Conservation (phyloP, 35 echinoderm and acorn worm genomes). For the Acanthaster planci region DNA sequence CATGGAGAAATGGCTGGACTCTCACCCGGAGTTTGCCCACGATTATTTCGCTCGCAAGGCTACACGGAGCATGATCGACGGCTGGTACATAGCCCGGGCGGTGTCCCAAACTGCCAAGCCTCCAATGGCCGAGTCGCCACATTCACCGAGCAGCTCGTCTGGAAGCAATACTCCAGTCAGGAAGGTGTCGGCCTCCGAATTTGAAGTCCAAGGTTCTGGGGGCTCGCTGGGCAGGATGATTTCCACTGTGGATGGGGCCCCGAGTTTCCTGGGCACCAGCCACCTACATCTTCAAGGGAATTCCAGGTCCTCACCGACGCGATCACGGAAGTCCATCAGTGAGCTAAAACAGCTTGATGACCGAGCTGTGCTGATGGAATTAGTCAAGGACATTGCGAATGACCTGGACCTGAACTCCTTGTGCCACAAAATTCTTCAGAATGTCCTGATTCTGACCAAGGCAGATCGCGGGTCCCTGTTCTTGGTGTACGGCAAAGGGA, state of each 20-base stretch:
- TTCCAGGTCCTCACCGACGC: conserved; percentile 78
- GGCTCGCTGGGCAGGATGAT: conserved; percentile 94
- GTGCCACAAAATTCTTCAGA: conserved; percentile 99
- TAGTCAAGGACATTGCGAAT: conserved; percentile 99
- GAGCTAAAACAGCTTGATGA: conserved; percentile 95
- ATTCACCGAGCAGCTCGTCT: conserved; percentile 92
- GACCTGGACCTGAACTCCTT: conserved; percentile 89
- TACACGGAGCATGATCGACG: conserved; percentile 95
- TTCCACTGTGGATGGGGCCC: conserved; percentile 94
- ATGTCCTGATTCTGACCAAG: conserved; percentile 94
- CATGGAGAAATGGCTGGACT: conserved; percentile 95
- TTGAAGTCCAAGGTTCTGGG: conserved; percentile 87
- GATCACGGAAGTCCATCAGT: conserved; percentile 85
- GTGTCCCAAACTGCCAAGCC: conserved; percentile 88
- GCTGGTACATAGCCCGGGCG: conserved; percentile 97
- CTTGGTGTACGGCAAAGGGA: conserved; percentile 92
- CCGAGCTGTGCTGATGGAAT: conserved; percentile 87
- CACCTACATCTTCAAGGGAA: conserved; percentile 59
- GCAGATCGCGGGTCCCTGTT: conserved; percentile 95
- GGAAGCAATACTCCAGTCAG: conserved; percentile 97
- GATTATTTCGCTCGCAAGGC: conserved; percentile 99
- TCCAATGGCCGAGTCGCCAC: conserved; percentile 78
- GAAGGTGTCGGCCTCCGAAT: conserved; percentile 98
- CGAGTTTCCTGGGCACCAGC: conserved; percentile 85
- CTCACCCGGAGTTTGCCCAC: conserved; percentile 89